Evolutionary conservation across 1,140 invertebrate species (phyloP).

Genomic region (Drosophila kanapiae): DNA sequence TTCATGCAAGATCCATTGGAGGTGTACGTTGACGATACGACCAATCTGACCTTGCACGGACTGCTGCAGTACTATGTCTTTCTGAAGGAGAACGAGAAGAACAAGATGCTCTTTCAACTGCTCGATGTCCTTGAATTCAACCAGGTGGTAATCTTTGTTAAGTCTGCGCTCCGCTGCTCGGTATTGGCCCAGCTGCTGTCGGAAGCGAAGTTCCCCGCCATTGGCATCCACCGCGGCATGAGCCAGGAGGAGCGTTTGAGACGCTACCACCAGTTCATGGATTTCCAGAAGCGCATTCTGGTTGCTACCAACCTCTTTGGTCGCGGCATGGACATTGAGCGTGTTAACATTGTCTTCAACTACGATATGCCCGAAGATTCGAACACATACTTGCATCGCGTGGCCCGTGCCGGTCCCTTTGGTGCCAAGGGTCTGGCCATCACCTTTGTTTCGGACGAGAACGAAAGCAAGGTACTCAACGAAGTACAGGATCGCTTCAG

Average conservation of each 20-base stretch:
- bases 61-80: slow-evolving; percentile 99
- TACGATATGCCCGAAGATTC: slow-evolving; percentile 99
- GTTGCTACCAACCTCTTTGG: slow-evolving; percentile 99
- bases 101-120: slow-evolving; percentile 99
- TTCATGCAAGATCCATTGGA: slow-evolving; percentile 99
- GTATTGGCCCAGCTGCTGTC: slow-evolving; percentile 97
- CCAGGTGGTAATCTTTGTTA: slow-evolving; percentile 99
- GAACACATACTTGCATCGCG: slow-evolving; percentile 99
- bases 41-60: slow-evolving; percentile 99
- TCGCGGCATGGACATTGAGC: slow-evolving; percentile 97
- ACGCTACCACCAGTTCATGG: slow-evolving; percentile 99
- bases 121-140: slow-evolving; percentile 99
- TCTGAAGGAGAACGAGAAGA: slow-evolving; percentile 99
- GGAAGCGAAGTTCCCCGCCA: slow-evolving; percentile 99
- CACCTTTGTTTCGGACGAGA: slow-evolving; percentile 99
- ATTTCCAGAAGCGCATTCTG: slow-evolving; percentile 99
- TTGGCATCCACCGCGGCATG: slow-evolving; percentile 99
- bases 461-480: slow-evolving; percentile 98
- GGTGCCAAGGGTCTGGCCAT: slow-evolving; percentile 99
- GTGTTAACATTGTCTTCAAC: slow-evolving; percentile 99
- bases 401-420: slow-evolving; percentile 98
- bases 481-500: slow-evolving; percentile 99
- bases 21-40: slow-evolving; percentile 99
- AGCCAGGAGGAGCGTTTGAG: slow-evolving; percentile 98
- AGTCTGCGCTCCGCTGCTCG: slow-evolving; percentile 99